A percentile compares a stretch with the other conserved stretches of the same genome.
These are phyloP conservation scores for Paracentrotus lividus DNA, from an alignment of 53 echinoderm and acorn worm species.

Conservation along the genomic window DNA sequence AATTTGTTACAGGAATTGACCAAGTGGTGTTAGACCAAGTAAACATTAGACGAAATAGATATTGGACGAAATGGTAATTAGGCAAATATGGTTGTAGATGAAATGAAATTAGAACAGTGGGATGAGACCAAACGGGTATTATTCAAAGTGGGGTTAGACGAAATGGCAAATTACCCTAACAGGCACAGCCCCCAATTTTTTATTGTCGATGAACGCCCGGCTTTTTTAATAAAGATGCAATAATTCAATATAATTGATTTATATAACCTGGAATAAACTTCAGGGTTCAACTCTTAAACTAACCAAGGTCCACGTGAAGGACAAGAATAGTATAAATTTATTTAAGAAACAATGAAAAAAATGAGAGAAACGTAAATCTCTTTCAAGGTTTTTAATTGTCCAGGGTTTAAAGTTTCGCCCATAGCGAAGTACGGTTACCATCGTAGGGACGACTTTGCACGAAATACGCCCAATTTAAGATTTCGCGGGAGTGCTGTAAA, in stretches of 20 bases:
- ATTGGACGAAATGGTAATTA: no score
- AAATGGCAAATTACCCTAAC: no score
- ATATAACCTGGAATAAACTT: conserved; percentile 10
- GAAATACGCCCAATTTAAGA: conserved; percentile 17
- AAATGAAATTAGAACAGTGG: no score
- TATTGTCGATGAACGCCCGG: neutral
- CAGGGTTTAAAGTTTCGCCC: conserved; percentile 21
- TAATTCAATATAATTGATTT: neutral
- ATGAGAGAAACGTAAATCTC: neutral
- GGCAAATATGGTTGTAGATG: no score
- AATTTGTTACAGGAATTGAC: no score
- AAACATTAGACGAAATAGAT: no score
- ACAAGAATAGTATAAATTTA: neutral
- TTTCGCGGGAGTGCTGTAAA: neutral
- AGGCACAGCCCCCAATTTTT: no score
- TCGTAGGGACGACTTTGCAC: neutral
- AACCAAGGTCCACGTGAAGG: neutral
- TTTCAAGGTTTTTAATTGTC: neutral
- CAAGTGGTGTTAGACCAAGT: no score
- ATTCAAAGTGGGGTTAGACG: no score
- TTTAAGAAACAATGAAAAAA: neutral
- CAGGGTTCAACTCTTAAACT: neutral
- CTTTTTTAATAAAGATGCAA: neutral
- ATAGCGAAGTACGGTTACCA: conserved; percentile 1
- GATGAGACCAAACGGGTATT: no score